Evolutionary conservation across 2,888 invertebrate genomes (phyloP), one percentile per base, ranked within the genome.

Genomic region (Aphidoletes aphidimyza): DNA sequence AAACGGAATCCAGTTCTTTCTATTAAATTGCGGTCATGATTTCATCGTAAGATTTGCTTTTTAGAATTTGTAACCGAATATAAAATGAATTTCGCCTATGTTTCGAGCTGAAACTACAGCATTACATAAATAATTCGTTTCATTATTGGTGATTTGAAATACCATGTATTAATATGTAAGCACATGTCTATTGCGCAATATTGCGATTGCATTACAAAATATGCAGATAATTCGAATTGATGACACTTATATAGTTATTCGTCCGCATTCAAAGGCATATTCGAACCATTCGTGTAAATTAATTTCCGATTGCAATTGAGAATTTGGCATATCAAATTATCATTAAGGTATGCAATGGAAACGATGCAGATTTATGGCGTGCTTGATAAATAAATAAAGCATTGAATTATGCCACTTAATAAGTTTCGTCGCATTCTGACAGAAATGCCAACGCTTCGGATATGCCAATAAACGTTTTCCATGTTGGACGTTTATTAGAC

Each of bases 341-440:
- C 37, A 81, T 81, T n/a, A n/a, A 81, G 37, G 81, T 37, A 36
- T 81, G 81, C 37, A 37, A 37, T 81, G 5, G 8, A 22, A 81
- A 37, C 26, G 2, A 36, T 36, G 19, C 37, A 81, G 22, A 81
- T 81, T 81, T 81, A 81, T 81, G 36, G n/a, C 37, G 37, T 22
- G 22, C 37, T 81, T 37, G 37, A 8, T 37, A 37, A 81, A 81
- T 81, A 37, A 81, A 81, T 37, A 81, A 81, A 37, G 81, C 81
- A 39, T 81, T 37, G 37, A 81, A 81, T 81, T 81, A 81, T 81
- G 37, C 81, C 37, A 81, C 81, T 81, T 81, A 81, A 81, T 81
- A 37, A 81, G n/a, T 81, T 81, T 37, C 36, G 81, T 81, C 37
- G 81, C 81, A 81, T 69, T 69, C 69, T 69, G 6, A 30, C 14